Evolutionary conservation across 2,888 invertebrate species (phyloP), one percentile per base, ranked within the genome.

Genomic region (Caenorhabditis uteleia): DNA sequence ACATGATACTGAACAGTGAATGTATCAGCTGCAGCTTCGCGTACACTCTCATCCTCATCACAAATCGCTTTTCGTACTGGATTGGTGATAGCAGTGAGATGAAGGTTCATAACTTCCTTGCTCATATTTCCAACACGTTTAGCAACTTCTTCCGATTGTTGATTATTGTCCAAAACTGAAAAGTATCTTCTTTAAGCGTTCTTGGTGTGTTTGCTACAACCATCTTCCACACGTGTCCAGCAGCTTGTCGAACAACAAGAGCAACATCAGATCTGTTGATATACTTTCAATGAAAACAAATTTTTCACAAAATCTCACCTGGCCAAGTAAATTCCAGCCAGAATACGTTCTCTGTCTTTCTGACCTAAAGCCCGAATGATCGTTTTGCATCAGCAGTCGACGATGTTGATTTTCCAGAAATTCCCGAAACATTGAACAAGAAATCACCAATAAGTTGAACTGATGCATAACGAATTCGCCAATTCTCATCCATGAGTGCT

Each of bases 151-250:
- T 91, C 90, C 0, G 94, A 94, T 78, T 91, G 90, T 70, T 98
- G 87, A 1, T 97, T 97, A 70, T 89, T 88, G 85, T 97, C 95
- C 72, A 98, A 86, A 82, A 98, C 95, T 0, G 97, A 97, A 83
- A 99, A 93, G 98, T 87, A 80, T 98, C 95, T 88, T 97, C 97
- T 64, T 93, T 88, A 40, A 98, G 87, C 0, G 97, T 97, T 84
- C 93, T 89, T 0, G 97, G 97, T 0, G 97, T 98, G 84, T 98
- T 97, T 1, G 95, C 92, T 1, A 98, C 97, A 1, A 98, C 94
- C 73, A 97, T 92, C 87, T 98, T 98, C 98, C 98, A 98, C 0
- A 98, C 97, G 84, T 98, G 98, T 55, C 95, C 88, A 8, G 98
- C 95, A 0, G 95, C 92, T 86, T 97, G 97, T 0, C 97, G 88